phyloP scores from a whole-genome alignment of 2,888 invertebrate species.

The Cephus pygmeus region DNA sequence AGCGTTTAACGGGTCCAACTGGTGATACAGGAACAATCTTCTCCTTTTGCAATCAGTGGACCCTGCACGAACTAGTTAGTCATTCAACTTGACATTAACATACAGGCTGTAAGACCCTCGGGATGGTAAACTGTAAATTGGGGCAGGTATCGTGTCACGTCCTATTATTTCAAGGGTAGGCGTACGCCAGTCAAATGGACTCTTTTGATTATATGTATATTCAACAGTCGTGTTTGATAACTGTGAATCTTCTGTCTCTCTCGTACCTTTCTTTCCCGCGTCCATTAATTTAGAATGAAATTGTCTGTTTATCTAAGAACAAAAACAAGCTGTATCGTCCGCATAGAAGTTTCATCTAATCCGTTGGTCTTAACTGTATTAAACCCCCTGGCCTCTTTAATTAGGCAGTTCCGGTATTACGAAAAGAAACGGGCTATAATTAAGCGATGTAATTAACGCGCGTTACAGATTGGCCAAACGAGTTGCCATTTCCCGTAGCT shows the following conservation, averaged over 20 bases:
- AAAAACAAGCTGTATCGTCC: not conserved
- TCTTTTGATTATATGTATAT: not conserved
- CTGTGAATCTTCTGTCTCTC: not conserved
- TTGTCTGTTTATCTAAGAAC: not conserved
- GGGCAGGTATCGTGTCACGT: not conserved
- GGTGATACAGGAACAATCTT: not conserved
- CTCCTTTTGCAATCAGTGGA: slow-evolving; percentile 40
- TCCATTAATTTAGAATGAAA: not conserved
- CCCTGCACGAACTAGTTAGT: slow-evolving; percentile 45
- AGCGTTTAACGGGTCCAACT: slow-evolving; percentile 3
- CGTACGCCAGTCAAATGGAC: not conserved
- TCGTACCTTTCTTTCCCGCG: not conserved
- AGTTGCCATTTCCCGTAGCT: not conserved
- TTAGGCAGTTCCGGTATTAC: slow-evolving; percentile 19
- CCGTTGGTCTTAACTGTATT: slow-evolving; percentile 6
- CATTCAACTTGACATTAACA: slow-evolving; percentile 50
- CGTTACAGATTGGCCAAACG: slow-evolving; percentile 20
- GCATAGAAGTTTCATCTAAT: not conserved
- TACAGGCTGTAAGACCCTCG: slow-evolving; percentile 42
- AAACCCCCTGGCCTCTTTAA: slow-evolving; percentile 16
- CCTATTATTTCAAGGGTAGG: not conserved
- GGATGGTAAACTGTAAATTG: slow-evolving; percentile 43
- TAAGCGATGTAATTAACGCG: slow-evolving; percentile 21
- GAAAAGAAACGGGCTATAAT: slow-evolving; percentile 22
- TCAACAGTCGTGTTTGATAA: not conserved